Evolutionary conservation across 2,888 invertebrate species (phyloP).

Genomic region (Anthophora plumipes): DNA sequence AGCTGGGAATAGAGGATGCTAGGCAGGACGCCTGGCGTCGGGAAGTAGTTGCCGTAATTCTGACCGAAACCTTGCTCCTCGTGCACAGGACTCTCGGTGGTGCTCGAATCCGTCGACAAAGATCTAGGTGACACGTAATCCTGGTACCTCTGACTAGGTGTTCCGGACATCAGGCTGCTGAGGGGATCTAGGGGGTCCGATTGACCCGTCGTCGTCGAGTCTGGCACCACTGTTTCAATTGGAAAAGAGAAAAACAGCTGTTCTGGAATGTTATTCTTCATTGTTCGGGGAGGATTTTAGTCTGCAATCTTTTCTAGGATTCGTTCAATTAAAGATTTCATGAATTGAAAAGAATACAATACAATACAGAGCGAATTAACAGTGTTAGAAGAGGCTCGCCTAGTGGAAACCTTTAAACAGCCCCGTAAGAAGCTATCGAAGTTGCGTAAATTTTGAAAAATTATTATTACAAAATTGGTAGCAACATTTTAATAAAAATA

Average conservation of each 20-base stretch:
- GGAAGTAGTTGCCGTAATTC: constrained; percentile 88
- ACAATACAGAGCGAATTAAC: no score
- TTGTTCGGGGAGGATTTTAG: background rate
- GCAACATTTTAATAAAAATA: no score
- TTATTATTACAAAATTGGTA: background rate
- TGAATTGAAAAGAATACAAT: no score
- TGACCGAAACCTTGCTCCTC: constrained; percentile 89
- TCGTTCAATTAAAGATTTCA: no score
- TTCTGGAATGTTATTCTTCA: constrained; percentile 2
- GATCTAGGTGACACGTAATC: constrained; percentile 88
- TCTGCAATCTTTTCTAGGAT: no score
- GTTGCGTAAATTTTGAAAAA: background rate
- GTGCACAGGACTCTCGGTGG: constrained; percentile 93
- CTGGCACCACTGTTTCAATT: constrained; percentile 86
- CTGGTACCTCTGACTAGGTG: constrained; percentile 80
- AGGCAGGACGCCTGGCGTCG: constrained; percentile 90
- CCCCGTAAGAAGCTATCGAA: background rate
- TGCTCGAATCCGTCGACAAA: constrained; percentile 92
- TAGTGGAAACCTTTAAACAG: no score
- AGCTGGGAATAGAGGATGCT: constrained; percentile 93
- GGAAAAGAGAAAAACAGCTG: constrained; percentile 31
- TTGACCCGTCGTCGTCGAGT: constrained; percentile 87
- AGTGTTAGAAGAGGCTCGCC: no score
- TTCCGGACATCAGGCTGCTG: constrained; percentile 80
- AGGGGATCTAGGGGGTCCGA: constrained; percentile 81